Evolutionary conservation across 2,888 invertebrate species (phyloP).

Genomic region (Netelia fuscicornis): DNA sequence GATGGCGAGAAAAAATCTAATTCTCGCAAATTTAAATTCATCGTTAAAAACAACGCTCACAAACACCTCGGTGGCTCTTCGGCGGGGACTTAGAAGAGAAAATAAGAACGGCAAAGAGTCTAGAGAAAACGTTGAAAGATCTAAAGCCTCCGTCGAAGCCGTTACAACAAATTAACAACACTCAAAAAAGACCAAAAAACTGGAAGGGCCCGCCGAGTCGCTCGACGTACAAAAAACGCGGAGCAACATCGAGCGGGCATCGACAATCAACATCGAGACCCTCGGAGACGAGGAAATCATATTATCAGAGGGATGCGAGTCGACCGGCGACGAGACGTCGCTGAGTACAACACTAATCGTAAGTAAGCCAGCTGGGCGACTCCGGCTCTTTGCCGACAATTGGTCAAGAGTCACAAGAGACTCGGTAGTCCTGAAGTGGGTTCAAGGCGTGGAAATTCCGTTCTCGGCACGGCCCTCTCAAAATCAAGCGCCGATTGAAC

Average conservation of each 20-base stretch:
- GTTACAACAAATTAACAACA: neutral
- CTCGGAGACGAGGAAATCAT: slow-evolving; percentile 37
- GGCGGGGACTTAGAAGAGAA: slow-evolving; percentile 43
- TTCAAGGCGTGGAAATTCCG: slow-evolving; percentile 59
- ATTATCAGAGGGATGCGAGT: slow-evolving; percentile 24
- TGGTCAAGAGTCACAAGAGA: slow-evolving; percentile 52
- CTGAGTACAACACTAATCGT: slow-evolving; percentile 4
- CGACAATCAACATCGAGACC: slow-evolving; percentile 28
- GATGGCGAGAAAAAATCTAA: slow-evolving; percentile 34
- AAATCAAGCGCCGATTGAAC: slow-evolving; percentile 23
- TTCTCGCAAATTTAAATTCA: slow-evolving; percentile 56
- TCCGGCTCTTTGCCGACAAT: slow-evolving; percentile 33
- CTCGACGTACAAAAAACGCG: slow-evolving; percentile 22
- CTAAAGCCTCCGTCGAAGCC: slow-evolving; percentile 38
- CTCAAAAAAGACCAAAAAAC: slow-evolving; percentile 63
- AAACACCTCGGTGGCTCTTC: slow-evolving; percentile 49
- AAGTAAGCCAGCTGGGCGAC: slow-evolving; percentile 58
- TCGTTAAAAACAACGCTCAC: slow-evolving; percentile 45
- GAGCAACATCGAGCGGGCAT: slow-evolving; percentile 20
- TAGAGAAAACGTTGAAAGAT: slow-evolving; percentile 51
- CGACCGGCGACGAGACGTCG: slow-evolving; percentile 3
- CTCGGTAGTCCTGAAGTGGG: slow-evolving; percentile 38
- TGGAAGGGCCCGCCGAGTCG: slow-evolving; percentile 22
- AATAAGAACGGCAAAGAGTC: slow-evolving; percentile 41
- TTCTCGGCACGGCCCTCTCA: slow-evolving; percentile 23